A percentile compares a stretch with the other conserved stretches of the same genome.
Conservation (phyloP, 2,888 invertebrate genomes). For the Chaetoderma sp. region DNA sequence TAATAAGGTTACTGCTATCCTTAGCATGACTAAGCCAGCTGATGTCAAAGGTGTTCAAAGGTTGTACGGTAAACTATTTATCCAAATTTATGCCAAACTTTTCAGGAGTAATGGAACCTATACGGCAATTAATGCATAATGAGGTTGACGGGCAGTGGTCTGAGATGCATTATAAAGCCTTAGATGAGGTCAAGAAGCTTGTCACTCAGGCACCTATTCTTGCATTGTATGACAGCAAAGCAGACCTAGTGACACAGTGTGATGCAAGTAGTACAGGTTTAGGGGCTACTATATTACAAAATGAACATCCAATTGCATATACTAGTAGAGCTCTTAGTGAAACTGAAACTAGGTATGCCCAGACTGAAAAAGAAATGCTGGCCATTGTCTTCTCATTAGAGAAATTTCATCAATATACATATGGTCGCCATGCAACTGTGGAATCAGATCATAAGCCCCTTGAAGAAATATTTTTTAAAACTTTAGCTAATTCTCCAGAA, state of each 20-base stretch:
- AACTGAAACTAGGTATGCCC: constrained; percentile 27
- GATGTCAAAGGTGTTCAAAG: too few species aligned
- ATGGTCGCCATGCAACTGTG: constrained; percentile 15
- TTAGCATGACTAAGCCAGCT: too few species aligned
- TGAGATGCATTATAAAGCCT: constrained; percentile 19
- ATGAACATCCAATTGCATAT: too few species aligned
- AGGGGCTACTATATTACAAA: constrained; percentile 22
- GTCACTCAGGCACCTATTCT: constrained; percentile 25
- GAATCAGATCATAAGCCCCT: constrained; percentile 34
- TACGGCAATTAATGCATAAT: constrained; percentile 20
- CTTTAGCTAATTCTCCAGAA: constrained; percentile 13
- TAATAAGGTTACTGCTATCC: too few species aligned
- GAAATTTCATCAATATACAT: constrained; percentile 15
- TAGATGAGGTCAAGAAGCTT: constrained; percentile 17
- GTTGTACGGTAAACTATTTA: constrained; percentile 30
- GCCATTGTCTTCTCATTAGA: background rate
- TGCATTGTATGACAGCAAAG: constrained; percentile 22
- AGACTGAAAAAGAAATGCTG: constrained; percentile 14
- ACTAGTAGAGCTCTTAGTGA: constrained; percentile 12
- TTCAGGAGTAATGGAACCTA: constrained; percentile 22
- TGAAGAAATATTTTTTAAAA: constrained; percentile 18
- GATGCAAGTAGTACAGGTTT: constrained; percentile 28
- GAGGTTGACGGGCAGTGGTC: constrained; percentile 21
- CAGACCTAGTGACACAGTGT: constrained; percentile 18
- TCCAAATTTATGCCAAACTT: constrained; percentile 30